Percentiles rank a stretch among this genome's conserved stretches.
Conservation (phyloP, 2,888 invertebrate genomes). For the Cyrtodaria siliqua region DNA sequence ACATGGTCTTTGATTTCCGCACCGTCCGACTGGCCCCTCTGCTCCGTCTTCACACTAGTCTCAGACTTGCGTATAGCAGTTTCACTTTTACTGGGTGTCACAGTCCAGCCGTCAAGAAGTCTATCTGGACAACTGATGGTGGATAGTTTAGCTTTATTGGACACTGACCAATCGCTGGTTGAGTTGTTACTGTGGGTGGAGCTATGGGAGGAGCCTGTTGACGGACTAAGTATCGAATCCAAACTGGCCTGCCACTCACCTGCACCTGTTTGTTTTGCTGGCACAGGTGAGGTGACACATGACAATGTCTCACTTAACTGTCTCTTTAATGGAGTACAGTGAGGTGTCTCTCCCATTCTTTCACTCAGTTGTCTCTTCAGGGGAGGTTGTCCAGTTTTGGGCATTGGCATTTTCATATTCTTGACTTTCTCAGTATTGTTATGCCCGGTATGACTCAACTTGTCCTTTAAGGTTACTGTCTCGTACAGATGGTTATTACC, state of each 20-base stretch:
- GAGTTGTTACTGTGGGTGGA: conserved; percentile 82
- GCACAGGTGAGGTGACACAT: conserved; percentile 39
- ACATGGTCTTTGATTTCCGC: conserved; percentile 16
- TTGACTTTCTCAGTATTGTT: conserved; percentile 25
- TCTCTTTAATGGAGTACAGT: not conserved
- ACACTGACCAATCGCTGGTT: conserved; percentile 84
- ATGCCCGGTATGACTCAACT: conserved; percentile 30
- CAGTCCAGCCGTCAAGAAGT: conserved; percentile 70
- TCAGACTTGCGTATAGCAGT: conserved; percentile 9
- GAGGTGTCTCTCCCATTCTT: conserved; percentile 4
- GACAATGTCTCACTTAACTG: conserved; percentile 41
- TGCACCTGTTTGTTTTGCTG: conserved; percentile 52
- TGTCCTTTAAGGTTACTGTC: conserved; percentile 56
- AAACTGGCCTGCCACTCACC: conserved; percentile 81
- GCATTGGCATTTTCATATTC: conserved; percentile 24
- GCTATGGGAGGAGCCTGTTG: conserved; percentile 76
- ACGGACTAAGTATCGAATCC: conserved; percentile 80
- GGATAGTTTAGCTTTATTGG: conserved; percentile 33
- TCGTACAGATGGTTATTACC: conserved; percentile 75
- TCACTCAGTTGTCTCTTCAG: conserved; percentile 43
- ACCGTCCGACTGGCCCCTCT: not conserved
- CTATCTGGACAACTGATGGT: conserved; percentile 46
- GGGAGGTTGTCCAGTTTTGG: conserved; percentile 22
- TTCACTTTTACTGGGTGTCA: conserved; percentile 44
- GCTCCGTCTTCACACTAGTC: conserved; percentile 9